Evolutionary conservation across 1,140 invertebrate genomes (phyloP), one percentile per base, ranked within the genome.

Genomic region (Papilio helenus): DNA sequence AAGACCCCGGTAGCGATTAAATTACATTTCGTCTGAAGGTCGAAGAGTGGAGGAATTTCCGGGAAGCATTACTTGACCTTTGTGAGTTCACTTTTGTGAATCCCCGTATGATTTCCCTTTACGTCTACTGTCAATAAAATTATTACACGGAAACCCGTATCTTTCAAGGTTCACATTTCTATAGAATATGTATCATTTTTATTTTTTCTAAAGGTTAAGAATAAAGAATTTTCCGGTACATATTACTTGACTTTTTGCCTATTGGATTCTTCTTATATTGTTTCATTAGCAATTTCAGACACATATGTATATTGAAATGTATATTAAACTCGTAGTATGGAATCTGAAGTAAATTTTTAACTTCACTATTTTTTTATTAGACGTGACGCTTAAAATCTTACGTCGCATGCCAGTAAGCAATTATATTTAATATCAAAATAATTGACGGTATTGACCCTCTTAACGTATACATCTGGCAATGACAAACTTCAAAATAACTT

Each of bases 1-100:
- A 77, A 77, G 76, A 77, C 76, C 55, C 76, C 76, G 76, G 76
- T 77, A 77, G 76, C 61, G 55, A 65, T 65, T 65, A 77, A 65
- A 65, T 46, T 46, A 9, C 34, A 65, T 77, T 76, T 76, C 74
- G n/a, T 68, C 74, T 34, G 46, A 76, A 76, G 74, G 74, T 76
- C 74, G n/a, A 65, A 44, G 55, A 8, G 18, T 65, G 20, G 34
- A 65, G 7, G 34, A 68, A 68, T 77, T 61, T 77, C 76, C 76
- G 51, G 76, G 76, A 77, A 34, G 10, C 23, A 49, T 16, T 8
- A 14, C 44, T 74, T 23, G 55, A 61, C 76, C n/a, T 77, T 77
- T 55, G 51, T 55, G 51, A 20, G 4, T n/a, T 61, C 18, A 77
- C 29, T 65, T 65, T 65, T 44, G 58, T 77, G 34, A 77, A 26